Percentiles rank a stretch among this genome's conserved stretches.
Evolutionary conservation across 2,113 vertebrate species (phyloP).

Genomic region (Tragelaphus buxtoni): DNA sequence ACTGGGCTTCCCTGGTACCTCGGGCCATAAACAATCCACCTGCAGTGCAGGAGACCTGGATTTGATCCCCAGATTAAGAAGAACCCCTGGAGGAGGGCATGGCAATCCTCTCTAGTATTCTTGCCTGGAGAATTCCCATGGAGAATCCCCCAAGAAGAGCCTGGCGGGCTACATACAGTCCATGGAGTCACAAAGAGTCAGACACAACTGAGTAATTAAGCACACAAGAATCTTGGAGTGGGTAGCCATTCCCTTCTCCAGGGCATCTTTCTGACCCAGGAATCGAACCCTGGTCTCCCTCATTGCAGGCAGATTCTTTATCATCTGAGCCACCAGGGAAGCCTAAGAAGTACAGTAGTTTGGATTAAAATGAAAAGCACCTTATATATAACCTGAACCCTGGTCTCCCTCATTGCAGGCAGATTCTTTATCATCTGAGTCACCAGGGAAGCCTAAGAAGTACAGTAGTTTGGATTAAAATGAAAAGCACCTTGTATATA

Average conservation of each 20-base stretch:
- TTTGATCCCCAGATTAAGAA: not conserved
- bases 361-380: not conserved
- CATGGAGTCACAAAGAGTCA: not conserved
- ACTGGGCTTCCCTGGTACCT: not conserved
- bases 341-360: not conserved
- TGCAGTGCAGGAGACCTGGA: not conserved
- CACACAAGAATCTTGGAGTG: not conserved
- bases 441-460: not conserved
- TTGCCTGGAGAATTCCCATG: not conserved
- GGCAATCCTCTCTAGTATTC: not conserved
- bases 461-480: not conserved
- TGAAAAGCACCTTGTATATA: not conserved
- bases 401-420: not conserved
- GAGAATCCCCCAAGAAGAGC: not conserved
- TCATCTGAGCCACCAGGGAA: not conserved
- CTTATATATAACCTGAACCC: not conserved
- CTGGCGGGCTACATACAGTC: not conserved
- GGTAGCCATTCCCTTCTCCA: not conserved
- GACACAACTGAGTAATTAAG: not conserved
- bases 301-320: not conserved
- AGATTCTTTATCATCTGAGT: not conserved
- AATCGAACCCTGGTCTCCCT: not conserved
- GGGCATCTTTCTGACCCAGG: not conserved
- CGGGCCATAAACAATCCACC: not conserved
- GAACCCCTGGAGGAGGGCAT: not conserved